These are phyloP conservation scores for Amiota communis DNA, from an alignment of 2,888 invertebrate species.

Conservation along the genomic window DNA sequence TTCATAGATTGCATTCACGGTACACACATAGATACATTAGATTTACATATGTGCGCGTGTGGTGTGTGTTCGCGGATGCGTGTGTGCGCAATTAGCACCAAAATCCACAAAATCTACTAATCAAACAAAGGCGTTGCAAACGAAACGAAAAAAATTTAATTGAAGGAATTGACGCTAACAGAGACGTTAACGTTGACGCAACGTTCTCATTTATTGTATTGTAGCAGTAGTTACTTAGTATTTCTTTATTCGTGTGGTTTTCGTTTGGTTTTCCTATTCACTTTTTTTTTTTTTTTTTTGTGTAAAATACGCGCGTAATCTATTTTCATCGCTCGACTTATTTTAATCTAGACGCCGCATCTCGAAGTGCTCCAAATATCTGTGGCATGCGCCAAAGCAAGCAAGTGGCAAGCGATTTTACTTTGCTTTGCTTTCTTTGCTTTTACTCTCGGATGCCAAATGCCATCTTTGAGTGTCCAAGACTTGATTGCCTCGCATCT, in stretches of 20 bases:
- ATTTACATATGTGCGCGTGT: neutral
- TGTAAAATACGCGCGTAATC: slow-evolving; percentile 58
- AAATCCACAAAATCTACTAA: slow-evolving; percentile 59
- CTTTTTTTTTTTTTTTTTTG: slow-evolving; percentile 10
- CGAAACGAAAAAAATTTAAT: slow-evolving; percentile 47
- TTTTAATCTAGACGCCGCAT: slow-evolving; percentile 54
- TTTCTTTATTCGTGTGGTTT: neutral
- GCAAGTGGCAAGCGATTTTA: slow-evolving; percentile 36
- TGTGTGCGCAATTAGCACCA: slow-evolving; percentile 54
- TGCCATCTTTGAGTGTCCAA: too few relatives aligned
- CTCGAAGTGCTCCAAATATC: neutral
- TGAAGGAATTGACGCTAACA: slow-evolving; percentile 24
- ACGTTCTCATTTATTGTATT: neutral
- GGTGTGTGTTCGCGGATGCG: slow-evolving; percentile 15
- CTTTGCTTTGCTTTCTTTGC: slow-evolving; percentile 15
- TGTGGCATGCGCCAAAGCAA: slow-evolving; percentile 28
- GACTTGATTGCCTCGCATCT: too few relatives aligned
- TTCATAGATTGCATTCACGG: neutral
- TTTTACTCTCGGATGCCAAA: neutral
- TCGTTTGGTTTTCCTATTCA: neutral
- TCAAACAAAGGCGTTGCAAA: slow-evolving; percentile 51
- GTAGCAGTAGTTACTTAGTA: neutral
- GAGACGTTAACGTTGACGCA: neutral
- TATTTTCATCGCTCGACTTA: slow-evolving; percentile 61
- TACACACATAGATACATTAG: slow-evolving; percentile 10